Evolutionary conservation across 1,140 invertebrate genomes (phyloP).

Genomic region (Philotrypesis tridentata): DNA sequence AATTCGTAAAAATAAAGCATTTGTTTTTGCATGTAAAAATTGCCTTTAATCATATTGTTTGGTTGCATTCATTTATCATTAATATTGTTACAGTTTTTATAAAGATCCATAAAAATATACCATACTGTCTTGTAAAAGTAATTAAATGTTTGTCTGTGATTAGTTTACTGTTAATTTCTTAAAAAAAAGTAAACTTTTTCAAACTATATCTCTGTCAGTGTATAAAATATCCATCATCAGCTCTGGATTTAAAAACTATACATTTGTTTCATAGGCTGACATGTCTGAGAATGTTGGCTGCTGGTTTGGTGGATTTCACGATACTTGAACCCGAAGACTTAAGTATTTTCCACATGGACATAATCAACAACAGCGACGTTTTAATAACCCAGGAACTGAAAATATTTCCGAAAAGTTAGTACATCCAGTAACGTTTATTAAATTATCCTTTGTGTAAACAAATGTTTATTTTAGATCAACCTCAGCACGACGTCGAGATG

Average conservation of each 20-base stretch:
- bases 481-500: constrained; percentile 72
- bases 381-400: constrained; percentile 82
- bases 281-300: constrained; percentile 83
- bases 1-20: too few species aligned
- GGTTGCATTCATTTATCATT: too few species aligned
- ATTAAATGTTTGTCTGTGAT: too few species aligned
- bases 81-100: too few species aligned
- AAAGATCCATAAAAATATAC: too few species aligned
- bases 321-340: constrained; percentile 88
- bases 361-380: constrained; percentile 66
- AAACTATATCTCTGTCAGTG: too few species aligned
- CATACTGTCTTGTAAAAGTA: too few species aligned
- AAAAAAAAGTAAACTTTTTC: too few species aligned
- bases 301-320: constrained; percentile 85
- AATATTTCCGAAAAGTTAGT: constrained; percentile 54
- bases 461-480: background rate
- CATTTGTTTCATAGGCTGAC: constrained; percentile 76
- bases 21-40: too few species aligned
- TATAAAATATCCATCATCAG: too few species aligned
- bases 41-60: too few species aligned
- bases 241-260: constrained; percentile 1
- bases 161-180: too few species aligned
- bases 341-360: constrained; percentile 75
- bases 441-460: background rate
- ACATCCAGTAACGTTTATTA: background rate